Conservation (phyloP, 37 sponge, comb jelly and placozoan genomes). For the Halisarca cf. caerulea region DNA sequence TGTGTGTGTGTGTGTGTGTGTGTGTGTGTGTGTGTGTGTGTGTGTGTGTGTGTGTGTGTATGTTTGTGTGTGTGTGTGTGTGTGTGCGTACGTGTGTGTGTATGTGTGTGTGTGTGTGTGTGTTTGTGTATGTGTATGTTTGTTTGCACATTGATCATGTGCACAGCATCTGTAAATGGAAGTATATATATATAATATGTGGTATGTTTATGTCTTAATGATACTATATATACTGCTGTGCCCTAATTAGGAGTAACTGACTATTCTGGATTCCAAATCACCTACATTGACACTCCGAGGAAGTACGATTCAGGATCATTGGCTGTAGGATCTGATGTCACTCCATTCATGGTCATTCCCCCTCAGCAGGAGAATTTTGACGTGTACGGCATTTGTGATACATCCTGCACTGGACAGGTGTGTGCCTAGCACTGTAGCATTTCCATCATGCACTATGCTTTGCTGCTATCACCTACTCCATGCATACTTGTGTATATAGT, state of each 20-base stretch:
- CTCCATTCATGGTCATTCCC: constrained; percentile 5
- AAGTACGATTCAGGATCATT: constrained; percentile 25
- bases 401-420: constrained; percentile 1
- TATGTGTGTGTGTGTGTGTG: too few species aligned
- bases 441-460: background rate
- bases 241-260: constrained; percentile 38
- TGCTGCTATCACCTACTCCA: background rate
- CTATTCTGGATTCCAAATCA: constrained; percentile 32
- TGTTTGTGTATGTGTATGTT: too few species aligned
- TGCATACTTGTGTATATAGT: background rate
- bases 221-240: too few species aligned
- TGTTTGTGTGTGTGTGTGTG: too few species aligned
- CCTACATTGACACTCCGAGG: background rate
- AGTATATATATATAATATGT: too few species aligned
- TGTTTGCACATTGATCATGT: too few species aligned
- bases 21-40: too few species aligned
- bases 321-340: constrained; percentile 18
- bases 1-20: too few species aligned
- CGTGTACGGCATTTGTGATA: background rate
- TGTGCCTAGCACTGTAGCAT: background rate
- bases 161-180: too few species aligned
- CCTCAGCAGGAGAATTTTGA: background rate
- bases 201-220: too few species aligned
- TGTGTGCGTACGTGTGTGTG: too few species aligned
- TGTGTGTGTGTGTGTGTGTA: too few species aligned